Base-by-base conservation (phyloP, 2,797 vertebrate species). In the Gymnoscopelus microlampas region DNA sequence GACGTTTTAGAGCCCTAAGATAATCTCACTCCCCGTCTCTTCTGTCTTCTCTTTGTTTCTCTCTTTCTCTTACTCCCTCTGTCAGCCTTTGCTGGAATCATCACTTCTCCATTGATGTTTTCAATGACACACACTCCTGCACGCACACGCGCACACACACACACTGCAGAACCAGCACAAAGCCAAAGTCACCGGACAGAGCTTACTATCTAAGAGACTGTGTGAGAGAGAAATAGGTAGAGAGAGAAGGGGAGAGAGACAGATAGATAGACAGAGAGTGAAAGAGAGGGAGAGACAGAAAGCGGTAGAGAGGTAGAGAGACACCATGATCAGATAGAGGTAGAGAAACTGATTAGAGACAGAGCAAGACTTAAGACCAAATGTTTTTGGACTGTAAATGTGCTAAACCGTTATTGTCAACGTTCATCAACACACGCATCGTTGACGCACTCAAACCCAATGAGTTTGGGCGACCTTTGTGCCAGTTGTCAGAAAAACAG, bases 61-160 rank as follows among this genome's bases (percentile, higher is more conserved):
- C 19, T 77, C 48, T 51, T 26, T 67, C 53, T 26, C 44, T 12
- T 24, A 24, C 53, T 65, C 66, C 50, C 51, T 55, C 23, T 63
- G 5, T 19, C 66, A 53, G n/a, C 70, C 9, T 59, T 39, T 24
- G 51, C 63, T 60, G 53, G 12, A 44, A n/a, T 48, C 54, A 12
- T 70, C 60, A 10, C 73, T 15, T 68, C 64, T 66, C 63, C 83
- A 70, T 60, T 80, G 68, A 80, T 57, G 73, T 63, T 79, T n/a
- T 66, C 74, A 35, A 5, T 23, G 2, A 32, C 61, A 32, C 12
- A 39, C 10, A 3, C 63, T 24, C 4, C 57, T 7, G 6, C 57
- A 55, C 50, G n/a, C 44, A 59, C 60, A 13, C 59, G 60, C 53
- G 32, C 14, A 50, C 63, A 65, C 63, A 66, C 51, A 65, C 1